Conservation (phyloP, 2,113 vertebrate species). For the Pangasianodon gigas region DNA sequence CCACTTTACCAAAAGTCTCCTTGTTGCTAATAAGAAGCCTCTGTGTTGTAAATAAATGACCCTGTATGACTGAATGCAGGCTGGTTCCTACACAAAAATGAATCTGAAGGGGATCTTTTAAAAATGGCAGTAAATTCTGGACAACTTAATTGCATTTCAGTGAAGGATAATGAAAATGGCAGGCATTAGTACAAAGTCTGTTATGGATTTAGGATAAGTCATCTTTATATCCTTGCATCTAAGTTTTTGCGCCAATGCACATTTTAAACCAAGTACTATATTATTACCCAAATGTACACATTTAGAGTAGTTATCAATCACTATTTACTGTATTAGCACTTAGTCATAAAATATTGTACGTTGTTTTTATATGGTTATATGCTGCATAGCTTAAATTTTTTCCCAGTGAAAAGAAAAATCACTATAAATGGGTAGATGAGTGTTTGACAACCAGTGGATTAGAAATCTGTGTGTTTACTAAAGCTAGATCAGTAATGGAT, state of each 20-base stretch:
- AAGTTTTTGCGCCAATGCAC: not conserved
- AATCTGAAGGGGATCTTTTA: not conserved
- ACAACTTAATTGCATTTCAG: not conserved
- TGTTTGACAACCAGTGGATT: not conserved
- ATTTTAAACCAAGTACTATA: not conserved
- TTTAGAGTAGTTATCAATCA: not conserved
- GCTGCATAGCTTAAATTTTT: not conserved
- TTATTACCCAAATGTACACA: not conserved
- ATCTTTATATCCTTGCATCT: not conserved
- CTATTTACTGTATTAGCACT: not conserved
- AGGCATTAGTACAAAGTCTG: not conserved
- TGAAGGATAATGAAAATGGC: conserved; percentile 15
- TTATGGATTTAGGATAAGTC: not conserved
- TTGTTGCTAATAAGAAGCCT: conserved; percentile 15
- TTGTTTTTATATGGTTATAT: not conserved
- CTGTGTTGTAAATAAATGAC: conserved; percentile 18
- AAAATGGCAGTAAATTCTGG: not conserved
- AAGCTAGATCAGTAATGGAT: not conserved
- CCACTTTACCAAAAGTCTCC: conserved; percentile 5
- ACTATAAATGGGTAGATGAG: not conserved
- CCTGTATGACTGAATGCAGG: conserved; percentile 2
- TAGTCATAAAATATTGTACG: not conserved
- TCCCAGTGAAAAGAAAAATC: not conserved
- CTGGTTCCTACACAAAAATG: not conserved
- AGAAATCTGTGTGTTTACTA: not conserved